These are phyloP conservation scores for Caenorhabditis panamensis DNA, from an alignment of 2,888 invertebrate genomes.

Conservation along the genomic window DNA sequence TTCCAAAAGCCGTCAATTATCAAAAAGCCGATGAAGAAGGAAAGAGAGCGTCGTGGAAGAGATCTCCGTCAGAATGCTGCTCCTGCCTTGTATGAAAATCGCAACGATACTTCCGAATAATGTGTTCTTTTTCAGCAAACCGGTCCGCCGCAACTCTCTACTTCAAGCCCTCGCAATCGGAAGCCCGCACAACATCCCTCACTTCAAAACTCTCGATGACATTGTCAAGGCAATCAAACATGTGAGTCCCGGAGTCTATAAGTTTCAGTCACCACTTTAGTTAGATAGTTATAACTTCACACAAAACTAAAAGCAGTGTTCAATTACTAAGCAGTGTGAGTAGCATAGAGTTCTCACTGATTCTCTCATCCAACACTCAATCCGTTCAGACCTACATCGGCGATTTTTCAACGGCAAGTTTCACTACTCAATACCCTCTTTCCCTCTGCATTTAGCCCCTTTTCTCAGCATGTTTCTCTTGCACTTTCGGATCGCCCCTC, in stretches of 20 bases:
- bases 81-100: conserved; percentile 75
- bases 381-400: conserved; percentile 62
- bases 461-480: conserved; percentile 26
- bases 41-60: conserved; percentile 74
- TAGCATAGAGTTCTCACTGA: conserved; percentile 14
- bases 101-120: not conserved
- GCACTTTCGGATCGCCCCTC: conserved; percentile 22
- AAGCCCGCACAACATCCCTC: conserved; percentile 80
- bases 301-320: not conserved
- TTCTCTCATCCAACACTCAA: conserved; percentile 11
- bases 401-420: conserved; percentile 63
- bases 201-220: conserved; percentile 81
- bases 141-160: conserved; percentile 79
- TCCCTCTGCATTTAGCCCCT: conserved; percentile 14
- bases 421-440: conserved; percentile 30
- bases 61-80: conserved; percentile 79
- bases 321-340: conserved; percentile 24
- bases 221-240: conserved; percentile 80
- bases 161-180: conserved; percentile 80
- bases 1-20: conserved; percentile 80
- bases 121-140: conserved; percentile 71
- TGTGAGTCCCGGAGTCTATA: conserved; percentile 64
- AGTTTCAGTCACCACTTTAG: too few species aligned
- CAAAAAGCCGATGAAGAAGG: conserved; percentile 81
- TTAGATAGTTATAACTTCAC: not conserved